Evolutionary conservation across 2,797 vertebrate genomes (phyloP).

Genomic region (Phaenicophaeus curvirostris): DNA sequence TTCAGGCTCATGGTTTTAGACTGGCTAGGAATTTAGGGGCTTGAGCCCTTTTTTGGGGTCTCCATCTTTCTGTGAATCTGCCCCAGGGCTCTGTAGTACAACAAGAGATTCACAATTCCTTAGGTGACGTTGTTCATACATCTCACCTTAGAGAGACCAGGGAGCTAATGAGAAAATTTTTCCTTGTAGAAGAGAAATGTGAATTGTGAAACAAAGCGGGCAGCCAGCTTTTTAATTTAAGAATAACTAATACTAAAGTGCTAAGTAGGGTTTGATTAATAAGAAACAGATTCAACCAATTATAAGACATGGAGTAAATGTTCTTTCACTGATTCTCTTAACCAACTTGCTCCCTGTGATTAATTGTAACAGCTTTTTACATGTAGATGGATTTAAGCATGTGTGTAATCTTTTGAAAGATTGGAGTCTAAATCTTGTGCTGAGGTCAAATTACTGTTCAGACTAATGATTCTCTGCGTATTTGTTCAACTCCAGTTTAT

Average conservation of each 20-base stretch:
- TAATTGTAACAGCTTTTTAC: slow-evolving; percentile 14
- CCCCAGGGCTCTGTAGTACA: background rate
- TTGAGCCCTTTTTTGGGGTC: background rate
- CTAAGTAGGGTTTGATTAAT: slow-evolving; percentile 12
- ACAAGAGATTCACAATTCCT: background rate
- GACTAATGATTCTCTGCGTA: background rate
- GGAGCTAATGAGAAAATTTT: background rate
- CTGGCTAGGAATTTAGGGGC: background rate
- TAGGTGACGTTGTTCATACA: background rate
- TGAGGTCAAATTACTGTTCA: slow-evolving; percentile 10
- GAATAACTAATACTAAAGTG: background rate
- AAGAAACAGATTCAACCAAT: slow-evolving; percentile 44
- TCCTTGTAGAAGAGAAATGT: background rate
- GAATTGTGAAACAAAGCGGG: background rate
- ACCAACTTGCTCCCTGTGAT: background rate
- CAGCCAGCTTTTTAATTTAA: slow-evolving; percentile 21
- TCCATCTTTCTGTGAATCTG: background rate
- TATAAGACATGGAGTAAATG: slow-evolving; percentile 22
- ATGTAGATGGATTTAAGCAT: background rate
- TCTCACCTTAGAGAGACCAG: background rate
- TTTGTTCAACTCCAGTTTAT: background rate
- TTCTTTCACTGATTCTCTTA: background rate
- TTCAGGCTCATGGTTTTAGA: background rate
- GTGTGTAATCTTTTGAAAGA: background rate
- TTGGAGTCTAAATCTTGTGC: background rate